phyloP scores from a whole-genome alignment of 2,113 vertebrate species.

The Drymodes brunneopygia region DNA sequence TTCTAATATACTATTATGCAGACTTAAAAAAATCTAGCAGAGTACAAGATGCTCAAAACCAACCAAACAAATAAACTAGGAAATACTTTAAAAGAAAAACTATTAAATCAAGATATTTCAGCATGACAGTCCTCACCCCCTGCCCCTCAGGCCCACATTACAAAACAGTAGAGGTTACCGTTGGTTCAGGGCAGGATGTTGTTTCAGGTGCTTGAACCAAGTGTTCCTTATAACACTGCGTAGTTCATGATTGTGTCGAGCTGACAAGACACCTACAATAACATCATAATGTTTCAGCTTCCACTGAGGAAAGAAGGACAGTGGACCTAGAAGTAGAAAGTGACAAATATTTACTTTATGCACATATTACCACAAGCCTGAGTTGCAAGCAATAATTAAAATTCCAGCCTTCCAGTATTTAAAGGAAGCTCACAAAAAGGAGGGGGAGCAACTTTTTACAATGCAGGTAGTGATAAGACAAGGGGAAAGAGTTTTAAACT shows the following conservation, averaged over 20 bases:
- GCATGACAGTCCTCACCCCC: background rate
- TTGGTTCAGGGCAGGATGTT: conserved; percentile 78
- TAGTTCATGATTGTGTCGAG: conserved; percentile 85
- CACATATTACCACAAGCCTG: background rate
- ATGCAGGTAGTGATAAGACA: background rate
- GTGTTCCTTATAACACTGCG: conserved; percentile 87
- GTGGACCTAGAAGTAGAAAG: conserved; percentile 58
- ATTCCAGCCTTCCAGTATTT: background rate
- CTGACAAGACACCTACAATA: conserved; percentile 91
- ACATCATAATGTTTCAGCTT: conserved; percentile 77
- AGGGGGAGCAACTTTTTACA: background rate
- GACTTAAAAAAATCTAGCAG: background rate
- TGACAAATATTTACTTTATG: background rate
- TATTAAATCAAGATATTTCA: background rate
- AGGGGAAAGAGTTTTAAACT: background rate
- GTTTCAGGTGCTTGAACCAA: conserved; percentile 85
- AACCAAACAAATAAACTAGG: background rate
- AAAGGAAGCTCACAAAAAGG: background rate
- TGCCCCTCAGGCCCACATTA: background rate
- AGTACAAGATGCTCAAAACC: background rate
- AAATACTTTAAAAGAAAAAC: background rate
- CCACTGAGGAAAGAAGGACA: conserved; percentile 66
- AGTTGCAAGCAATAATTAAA: background rate
- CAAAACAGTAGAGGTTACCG: conserved; percentile 73
- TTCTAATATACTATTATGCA: background rate